phyloP scores from a whole-genome alignment of 2,113 vertebrate genomes.

The Nyctibius bracteatus region DNA sequence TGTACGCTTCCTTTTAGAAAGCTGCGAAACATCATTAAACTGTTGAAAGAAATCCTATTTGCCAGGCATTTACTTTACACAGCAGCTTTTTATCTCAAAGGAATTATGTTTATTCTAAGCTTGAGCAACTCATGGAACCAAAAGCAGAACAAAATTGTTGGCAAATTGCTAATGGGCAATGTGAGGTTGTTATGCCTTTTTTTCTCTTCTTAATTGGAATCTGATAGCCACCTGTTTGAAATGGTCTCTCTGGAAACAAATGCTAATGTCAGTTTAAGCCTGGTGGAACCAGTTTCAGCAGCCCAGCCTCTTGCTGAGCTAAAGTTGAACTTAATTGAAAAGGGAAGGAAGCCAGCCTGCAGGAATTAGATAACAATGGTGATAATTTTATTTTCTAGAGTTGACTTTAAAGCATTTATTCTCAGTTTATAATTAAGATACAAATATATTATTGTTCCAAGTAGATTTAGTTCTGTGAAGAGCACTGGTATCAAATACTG shows the following conservation, averaged over 20 bases:
- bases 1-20: background rate
- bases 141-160: slow-evolving; percentile 7
- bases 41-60: background rate
- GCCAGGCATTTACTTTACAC: background rate
- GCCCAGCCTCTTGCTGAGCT: background rate
- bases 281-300: background rate
- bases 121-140: background rate
- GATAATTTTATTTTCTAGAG: background rate
- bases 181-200: slow-evolving; percentile 1
- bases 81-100: slow-evolving; percentile 4
- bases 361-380: background rate
- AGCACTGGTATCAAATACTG: background rate
- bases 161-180: background rate
- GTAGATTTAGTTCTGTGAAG: background rate
- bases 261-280: background rate
- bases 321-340: background rate
- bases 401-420: background rate
- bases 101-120: slow-evolving; percentile 22
- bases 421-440: background rate
- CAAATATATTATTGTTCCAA: background rate
- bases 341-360: background rate
- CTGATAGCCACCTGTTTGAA: slow-evolving; percentile 20
- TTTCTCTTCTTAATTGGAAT: background rate
- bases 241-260: slow-evolving; percentile 13
- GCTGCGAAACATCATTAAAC: background rate